Evolutionary conservation across 2,113 vertebrate genomes (phyloP), one percentile per base, ranked within the genome.

Genomic region (Macquaria ambigua): DNA sequence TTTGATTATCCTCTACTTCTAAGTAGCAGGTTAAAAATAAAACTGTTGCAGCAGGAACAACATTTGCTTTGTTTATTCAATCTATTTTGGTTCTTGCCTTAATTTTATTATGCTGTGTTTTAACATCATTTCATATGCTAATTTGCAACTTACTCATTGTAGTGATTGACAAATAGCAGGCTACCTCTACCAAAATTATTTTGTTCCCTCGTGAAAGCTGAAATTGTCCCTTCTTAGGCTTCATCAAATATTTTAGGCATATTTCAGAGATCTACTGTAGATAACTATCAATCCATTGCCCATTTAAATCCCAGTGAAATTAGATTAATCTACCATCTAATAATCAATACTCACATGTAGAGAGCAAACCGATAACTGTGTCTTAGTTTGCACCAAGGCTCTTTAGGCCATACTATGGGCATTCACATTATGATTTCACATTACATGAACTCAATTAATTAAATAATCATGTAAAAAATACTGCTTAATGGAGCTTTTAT

Each of bases 1-100:
- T 87, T 66, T 39, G 59, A 85, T 90, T 31, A 82, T 15, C 39
- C 16, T 31, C 25, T 39, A 25, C 67, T 23, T 34, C 55, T 31
- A 53, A 71, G 50, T 23, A 56, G 66, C 55, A 39, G 61, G 80
- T 67, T 89, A 37, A 68, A 87, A 90, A 88, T 67, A 82, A 28
- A 82, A 15, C 20, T 0, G 18, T 11, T 37, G 25, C 10, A 8
- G n/a, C 18, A 50, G 46, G 37, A 56, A 39, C 25, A 61, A 5
- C 43, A 6, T 75, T 71, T 75, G 7, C 3, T 56, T 67, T 58
- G 9, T 62, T 8, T 31, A 55, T 43, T 69, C 7, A 20, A 14
- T 8, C 25, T 16, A 15, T 50, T 74, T 37, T 25, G 10, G 9
- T 58, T 75, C 41, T 25, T 39, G 10, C 5, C 4, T 82, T 55